Evolutionary conservation across 1,140 invertebrate genomes (phyloP), one percentile per base, ranked within the genome.

Genomic region (Brachionus sp.): DNA sequence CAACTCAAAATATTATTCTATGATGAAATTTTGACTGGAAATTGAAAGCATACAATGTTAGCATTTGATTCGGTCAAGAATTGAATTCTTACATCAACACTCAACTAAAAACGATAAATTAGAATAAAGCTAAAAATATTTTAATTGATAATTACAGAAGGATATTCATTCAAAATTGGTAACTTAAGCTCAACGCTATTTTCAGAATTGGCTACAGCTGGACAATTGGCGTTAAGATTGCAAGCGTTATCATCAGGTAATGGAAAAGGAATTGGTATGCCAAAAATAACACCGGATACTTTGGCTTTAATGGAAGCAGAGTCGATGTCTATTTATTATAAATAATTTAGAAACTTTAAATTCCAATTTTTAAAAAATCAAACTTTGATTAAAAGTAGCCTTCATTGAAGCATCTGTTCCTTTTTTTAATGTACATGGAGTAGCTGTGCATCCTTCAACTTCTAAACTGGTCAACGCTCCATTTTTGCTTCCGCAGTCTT

Each of bases 11-110:
- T 25, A 12, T 6, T 25, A 25, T 0, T 29, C 23, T 57, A 57
- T 70, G 66, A 70, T 70, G 70, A 44, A 75, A 75, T 75, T 75
- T 75, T 75, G n/a, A 75, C 70, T 50, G 70, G 70, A 23, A 75
- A 75, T 75, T 75, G 70, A 19, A 75, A 75, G 9, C 70, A 75
- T 46, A 75, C 42, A 46, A 75, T 19, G 12, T 75, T 75, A 19
- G 5, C 10, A 46, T 75, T 75, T 23, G n/a, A 46, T 25, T 75
- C 70, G 9, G 19, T 33, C 9, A 75, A 75, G 44, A 75, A 75
- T 50, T 75, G 70, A 2, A 75, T 19, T 75, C 70, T 75, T 29
- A 75, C 70, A 75, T 75, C 70, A 50, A 75, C 70, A 25, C 70
- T 75, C n/a, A 75, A 29, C 70, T 75, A 5, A 46, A 75, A 75